phyloP scores from a whole-genome alignment of 1,140 invertebrate species.

The Drosophila bifasciata region DNA sequence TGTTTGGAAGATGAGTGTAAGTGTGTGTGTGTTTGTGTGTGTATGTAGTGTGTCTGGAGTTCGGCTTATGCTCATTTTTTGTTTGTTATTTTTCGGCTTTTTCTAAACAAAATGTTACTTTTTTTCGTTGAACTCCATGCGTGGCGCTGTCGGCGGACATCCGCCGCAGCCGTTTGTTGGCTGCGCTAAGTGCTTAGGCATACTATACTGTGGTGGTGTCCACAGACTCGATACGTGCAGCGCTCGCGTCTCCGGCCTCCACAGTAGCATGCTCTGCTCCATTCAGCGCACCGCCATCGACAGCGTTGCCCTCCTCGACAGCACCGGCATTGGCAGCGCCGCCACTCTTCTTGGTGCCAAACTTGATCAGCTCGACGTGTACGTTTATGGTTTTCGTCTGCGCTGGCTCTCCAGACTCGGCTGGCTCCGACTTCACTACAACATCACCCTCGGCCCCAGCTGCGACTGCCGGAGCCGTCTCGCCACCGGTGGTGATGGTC shows the following conservation, averaged over 20 bases:
- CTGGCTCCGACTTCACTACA: constrained; percentile 43
- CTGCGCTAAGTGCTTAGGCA: constrained; percentile 63
- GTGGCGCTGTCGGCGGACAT: constrained; percentile 64
- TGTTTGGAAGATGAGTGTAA: constrained; percentile 23
- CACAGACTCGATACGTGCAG: constrained; percentile 79
- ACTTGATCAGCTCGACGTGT: constrained; percentile 74
- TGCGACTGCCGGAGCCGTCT: constrained; percentile 33
- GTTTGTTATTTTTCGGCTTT: constrained; percentile 62
- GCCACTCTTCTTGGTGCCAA: constrained; percentile 62
- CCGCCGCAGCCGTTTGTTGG: constrained; percentile 76
- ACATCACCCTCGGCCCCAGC: constrained; percentile 52
- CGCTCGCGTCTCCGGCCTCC: constrained; percentile 51
- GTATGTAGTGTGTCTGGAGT: constrained; percentile 57
- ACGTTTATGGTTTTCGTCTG: constrained; percentile 79
- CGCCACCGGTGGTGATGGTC: constrained; percentile 73
- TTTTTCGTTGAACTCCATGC: constrained; percentile 77
- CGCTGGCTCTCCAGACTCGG: constrained; percentile 44
- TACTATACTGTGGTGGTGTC: constrained; percentile 84
- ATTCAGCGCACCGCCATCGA: constrained; percentile 51
- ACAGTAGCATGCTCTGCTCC: constrained; percentile 35
- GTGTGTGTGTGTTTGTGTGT: constrained; percentile 41
- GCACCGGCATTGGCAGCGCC: constrained; percentile 47
- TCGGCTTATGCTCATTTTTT: constrained; percentile 56
- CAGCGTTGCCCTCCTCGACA: constrained; percentile 46
- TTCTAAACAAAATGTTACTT: constrained; percentile 80